Percentiles rank a stretch among this genome's conserved stretches.
Conservation (phyloP, 2,888 invertebrate genomes). For the Melanotus villosus region DNA sequence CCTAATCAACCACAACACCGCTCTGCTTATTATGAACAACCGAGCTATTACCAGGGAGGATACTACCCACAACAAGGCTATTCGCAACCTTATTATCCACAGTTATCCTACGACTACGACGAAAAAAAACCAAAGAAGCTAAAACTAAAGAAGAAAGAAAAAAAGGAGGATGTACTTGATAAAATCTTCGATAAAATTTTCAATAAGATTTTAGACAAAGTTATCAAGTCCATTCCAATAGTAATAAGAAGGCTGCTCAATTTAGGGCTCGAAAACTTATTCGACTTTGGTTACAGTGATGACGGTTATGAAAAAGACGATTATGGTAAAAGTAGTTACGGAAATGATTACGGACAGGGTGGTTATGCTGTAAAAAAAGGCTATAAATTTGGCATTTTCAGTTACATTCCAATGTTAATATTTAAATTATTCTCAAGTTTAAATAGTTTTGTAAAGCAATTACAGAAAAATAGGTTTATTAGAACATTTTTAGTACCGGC, state of each 20-base stretch:
- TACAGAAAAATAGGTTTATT: conserved; percentile 63
- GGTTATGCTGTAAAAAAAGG: conserved; percentile 49
- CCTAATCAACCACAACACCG: background rate
- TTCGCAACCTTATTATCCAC: conserved; percentile 5
- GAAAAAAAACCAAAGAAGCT: conserved; percentile 33
- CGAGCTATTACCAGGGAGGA: background rate
- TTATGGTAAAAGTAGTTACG: conserved; percentile 7
- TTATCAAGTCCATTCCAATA: conserved; percentile 51
- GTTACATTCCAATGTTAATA: conserved; percentile 61
- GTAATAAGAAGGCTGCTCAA: conserved; percentile 60
- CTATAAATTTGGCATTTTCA: conserved; percentile 60
- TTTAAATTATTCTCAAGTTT: conserved; percentile 60
- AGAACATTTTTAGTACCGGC: conserved; percentile 63
- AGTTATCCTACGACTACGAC: background rate
- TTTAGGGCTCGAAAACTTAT: conserved; percentile 33
- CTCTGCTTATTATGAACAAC: conserved; percentile 15
- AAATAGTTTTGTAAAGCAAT: conserved; percentile 57
- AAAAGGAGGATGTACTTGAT: conserved; percentile 56
- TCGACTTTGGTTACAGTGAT: conserved; percentile 28
- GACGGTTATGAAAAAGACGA: conserved; percentile 27
- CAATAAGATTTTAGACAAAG: conserved; percentile 45
- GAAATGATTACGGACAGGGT: conserved; percentile 11
- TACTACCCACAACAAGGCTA: conserved; percentile 14
- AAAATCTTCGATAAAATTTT: conserved; percentile 62
- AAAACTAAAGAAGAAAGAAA: conserved; percentile 34